Conservation (phyloP, 2,113 vertebrate genomes). For the Lophotis ruficrista region DNA sequence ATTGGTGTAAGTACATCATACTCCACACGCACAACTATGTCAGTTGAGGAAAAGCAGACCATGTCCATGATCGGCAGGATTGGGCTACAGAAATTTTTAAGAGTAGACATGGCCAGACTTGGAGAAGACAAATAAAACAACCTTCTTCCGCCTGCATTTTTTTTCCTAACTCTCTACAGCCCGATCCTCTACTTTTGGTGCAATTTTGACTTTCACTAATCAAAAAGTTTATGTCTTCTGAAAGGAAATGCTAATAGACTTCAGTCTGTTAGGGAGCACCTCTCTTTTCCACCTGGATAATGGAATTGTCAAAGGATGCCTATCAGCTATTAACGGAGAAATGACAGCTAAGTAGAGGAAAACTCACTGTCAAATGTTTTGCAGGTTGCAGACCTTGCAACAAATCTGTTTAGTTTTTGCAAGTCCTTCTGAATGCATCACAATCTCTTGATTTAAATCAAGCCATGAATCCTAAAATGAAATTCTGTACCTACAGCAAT, state of each 20-base stretch:
- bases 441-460: background rate
- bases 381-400: background rate
- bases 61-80: background rate
- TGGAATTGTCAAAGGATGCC: background rate
- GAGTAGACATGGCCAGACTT: background rate
- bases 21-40: background rate
- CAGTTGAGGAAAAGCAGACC: background rate
- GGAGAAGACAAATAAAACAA: background rate
- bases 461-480: background rate
- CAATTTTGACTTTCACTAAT: background rate
- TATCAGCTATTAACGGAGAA: background rate
- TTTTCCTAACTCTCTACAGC: background rate
- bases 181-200: background rate
- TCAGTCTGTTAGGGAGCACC: background rate
- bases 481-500: background rate
- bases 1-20: background rate
- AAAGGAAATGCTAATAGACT: background rate
- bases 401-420: background rate
- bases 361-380: background rate
- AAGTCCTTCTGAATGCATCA: background rate
- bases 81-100: background rate
- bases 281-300: background rate
- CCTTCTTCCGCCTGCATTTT: background rate
- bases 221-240: background rate
- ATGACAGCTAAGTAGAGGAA: background rate